These are phyloP conservation scores for Chrysogorgia sp. DNA, from an alignment of 92 coral and sea anemone species.

Conservation along the genomic window DNA sequence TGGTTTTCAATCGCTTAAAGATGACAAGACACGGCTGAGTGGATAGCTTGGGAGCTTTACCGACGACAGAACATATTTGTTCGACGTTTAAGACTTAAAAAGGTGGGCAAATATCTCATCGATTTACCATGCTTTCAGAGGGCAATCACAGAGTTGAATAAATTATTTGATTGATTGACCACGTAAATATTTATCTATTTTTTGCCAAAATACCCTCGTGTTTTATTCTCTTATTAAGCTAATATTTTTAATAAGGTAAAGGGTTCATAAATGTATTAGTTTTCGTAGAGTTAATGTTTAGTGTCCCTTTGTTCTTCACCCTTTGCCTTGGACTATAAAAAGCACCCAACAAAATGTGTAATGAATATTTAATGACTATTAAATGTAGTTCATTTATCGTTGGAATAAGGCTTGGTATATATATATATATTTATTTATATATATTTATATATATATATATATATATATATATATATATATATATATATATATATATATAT, in stretches of 20 bases:
- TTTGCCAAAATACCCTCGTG: no score
- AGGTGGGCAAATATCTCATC: neutral
- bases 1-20: conserved; percentile 11
- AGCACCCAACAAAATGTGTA: neutral
- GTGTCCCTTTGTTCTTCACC: neutral
- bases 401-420: neutral
- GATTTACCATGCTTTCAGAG: no score
- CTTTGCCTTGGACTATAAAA: neutral
- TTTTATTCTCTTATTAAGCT: no score
- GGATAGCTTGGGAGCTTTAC: neutral
- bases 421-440: neutral
- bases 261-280: no score
- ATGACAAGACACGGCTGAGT: conserved; percentile 13
- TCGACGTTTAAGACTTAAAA: neutral
- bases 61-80: neutral
- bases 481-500: no score
- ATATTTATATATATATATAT: neutral
- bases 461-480: no score
- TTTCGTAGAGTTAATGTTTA: no score
- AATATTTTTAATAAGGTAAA: no score
- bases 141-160: neutral
- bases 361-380: neutral
- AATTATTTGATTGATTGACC: no score
- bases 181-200: no score
- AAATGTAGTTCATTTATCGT: neutral